A percentile compares a stretch with the other conserved stretches of the same genome.
These are phyloP conservation scores for Mus pahari DNA, from an alignment of 2,113 vertebrate species.

Conservation along the genomic window DNA sequence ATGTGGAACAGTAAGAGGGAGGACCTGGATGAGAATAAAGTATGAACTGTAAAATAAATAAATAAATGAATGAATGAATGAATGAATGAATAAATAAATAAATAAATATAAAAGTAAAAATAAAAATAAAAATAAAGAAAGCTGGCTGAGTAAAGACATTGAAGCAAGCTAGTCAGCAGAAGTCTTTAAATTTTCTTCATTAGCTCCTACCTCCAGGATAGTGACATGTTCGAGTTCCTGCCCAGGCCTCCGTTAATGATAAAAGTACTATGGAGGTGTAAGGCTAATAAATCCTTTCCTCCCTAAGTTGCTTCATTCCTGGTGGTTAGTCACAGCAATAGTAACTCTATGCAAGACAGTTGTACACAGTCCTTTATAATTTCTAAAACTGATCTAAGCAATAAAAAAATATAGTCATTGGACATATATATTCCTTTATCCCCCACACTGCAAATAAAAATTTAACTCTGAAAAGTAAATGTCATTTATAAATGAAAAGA, in stretches of 20 bases:
- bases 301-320: not conserved
- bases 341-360: not conserved
- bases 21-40: no score
- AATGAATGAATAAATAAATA: no score
- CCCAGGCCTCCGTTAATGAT: not conserved
- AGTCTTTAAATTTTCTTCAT: not conserved
- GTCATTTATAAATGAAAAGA: not conserved
- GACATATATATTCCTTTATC: not conserved
- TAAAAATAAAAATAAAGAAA: not conserved
- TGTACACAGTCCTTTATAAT: not conserved
- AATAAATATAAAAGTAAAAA: no score
- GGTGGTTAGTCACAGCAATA: not conserved
- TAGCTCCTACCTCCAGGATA: not conserved
- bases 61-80: no score
- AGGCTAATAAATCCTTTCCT: not conserved
- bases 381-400: not conserved
- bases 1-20: no score
- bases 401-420: not conserved
- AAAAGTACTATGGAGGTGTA: not conserved
- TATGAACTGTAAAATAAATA: no score
- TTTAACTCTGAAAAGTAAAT: not conserved
- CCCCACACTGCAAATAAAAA: not conserved
- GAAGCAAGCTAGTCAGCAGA: not conserved
- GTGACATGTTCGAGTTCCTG: not conserved
- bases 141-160: not conserved